These are phyloP conservation scores for Caenorhabditis sp. DNA, from an alignment of 2,888 invertebrate genomes.

Conservation along the genomic window DNA sequence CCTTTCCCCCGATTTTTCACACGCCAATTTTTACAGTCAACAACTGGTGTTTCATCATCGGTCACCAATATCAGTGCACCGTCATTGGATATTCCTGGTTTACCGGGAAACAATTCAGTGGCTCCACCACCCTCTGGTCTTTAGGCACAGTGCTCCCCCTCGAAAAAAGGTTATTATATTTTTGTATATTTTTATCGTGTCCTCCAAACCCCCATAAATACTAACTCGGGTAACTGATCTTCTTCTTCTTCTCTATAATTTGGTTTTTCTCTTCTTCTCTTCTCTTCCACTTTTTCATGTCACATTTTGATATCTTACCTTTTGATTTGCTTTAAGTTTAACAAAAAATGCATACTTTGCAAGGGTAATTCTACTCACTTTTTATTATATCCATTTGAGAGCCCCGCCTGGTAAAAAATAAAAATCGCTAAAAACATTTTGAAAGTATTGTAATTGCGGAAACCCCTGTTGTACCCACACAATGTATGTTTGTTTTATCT, in stretches of 20 bases:
- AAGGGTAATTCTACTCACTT: slow-evolving; percentile 4
- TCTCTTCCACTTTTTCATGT: slow-evolving; percentile 5
- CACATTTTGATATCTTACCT: slow-evolving; percentile 1
- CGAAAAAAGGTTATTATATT: not conserved
- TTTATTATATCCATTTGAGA: slow-evolving; percentile 9
- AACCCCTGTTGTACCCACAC: slow-evolving; percentile 6
- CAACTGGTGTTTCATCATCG: slow-evolving; percentile 24
- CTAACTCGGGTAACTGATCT: not conserved
- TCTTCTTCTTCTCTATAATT: not conserved
- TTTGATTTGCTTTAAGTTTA: slow-evolving; percentile 5
- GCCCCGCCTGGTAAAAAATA: not conserved
- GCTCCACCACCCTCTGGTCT: slow-evolving; percentile 32
- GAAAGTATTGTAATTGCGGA: too few relatives aligned
- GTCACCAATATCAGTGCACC: slow-evolving; percentile 10
- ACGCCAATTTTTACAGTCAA: slow-evolving; percentile 12
- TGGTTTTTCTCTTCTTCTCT: too few relatives aligned
- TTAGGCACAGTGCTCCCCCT: not conserved
- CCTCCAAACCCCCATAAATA: not conserved
- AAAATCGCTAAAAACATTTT: too few relatives aligned
- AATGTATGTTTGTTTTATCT: not conserved
- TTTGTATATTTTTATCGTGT: not conserved
- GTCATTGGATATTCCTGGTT: slow-evolving; percentile 29
- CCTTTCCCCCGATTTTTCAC: not conserved
- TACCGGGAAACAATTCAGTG: slow-evolving; percentile 5
- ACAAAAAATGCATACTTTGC: not conserved